Conservation (phyloP, 2,113 vertebrate genomes). For the Addax nasomaculatus region DNA sequence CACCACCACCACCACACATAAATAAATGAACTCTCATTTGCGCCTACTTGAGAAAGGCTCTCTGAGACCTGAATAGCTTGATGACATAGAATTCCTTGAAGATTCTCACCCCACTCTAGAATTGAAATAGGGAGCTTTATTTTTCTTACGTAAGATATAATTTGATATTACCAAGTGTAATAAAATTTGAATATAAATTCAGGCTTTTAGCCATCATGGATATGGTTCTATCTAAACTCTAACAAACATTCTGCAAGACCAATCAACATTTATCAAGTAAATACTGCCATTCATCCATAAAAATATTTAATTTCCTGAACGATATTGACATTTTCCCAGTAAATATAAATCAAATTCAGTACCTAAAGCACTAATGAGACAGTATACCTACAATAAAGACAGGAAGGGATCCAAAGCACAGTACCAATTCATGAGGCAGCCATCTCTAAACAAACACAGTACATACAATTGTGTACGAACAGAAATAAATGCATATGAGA, state of each 20-base stretch:
- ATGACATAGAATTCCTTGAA: not conserved
- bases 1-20: not conserved
- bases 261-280: not conserved
- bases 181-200: slow-evolving; percentile 1
- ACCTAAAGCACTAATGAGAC: not conserved
- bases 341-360: not conserved
- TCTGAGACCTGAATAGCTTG: not conserved
- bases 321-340: not conserved
- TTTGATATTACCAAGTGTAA: not conserved
- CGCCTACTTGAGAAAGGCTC: not conserved
- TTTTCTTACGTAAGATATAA: not conserved
- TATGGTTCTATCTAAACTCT: not conserved
- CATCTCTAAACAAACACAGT: not conserved
- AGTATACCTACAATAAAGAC: not conserved
- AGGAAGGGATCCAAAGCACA: not conserved
- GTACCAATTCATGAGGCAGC: not conserved
- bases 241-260: not conserved
- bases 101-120: not conserved
- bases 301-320: slow-evolving; percentile 14
- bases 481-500: not conserved
- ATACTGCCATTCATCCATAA: not conserved
- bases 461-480: not conserved
- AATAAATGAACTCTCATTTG: not conserved
- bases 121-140: not conserved
- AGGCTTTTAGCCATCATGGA: not conserved